Evolutionary conservation across 2,888 invertebrate species (phyloP).

Genomic region (Andrena camellia): DNA sequence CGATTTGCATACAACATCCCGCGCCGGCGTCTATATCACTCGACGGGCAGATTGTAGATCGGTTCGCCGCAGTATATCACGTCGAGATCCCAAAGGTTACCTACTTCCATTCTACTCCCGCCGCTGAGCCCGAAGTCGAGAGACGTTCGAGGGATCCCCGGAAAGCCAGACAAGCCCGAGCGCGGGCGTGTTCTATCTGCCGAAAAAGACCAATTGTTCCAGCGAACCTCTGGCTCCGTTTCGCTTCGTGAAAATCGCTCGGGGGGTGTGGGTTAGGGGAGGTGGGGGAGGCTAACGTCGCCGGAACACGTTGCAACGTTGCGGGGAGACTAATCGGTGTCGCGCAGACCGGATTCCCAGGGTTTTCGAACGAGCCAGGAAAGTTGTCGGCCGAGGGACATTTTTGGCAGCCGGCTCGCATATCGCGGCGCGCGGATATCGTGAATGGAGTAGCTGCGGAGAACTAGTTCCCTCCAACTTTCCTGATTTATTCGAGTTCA

Average conservation of each 20-base stretch:
- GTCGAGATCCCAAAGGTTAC: constrained; percentile 66
- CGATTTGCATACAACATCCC: constrained; percentile 67
- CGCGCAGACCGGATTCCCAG: constrained; percentile 20
- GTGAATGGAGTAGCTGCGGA: constrained; percentile 77
- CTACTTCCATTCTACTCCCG: constrained; percentile 58
- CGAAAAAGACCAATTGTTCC: constrained; percentile 51
- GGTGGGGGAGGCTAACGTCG: background rate
- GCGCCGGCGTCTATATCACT: constrained; percentile 51
- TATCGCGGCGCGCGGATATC: constrained; percentile 70
- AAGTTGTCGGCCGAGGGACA: constrained; percentile 73
- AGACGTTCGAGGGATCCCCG: constrained; percentile 42
- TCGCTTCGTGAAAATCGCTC: constrained; percentile 29
- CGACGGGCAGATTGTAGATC: constrained; percentile 66
- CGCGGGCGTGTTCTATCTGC: constrained; percentile 37
- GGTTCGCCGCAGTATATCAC: constrained; percentile 60
- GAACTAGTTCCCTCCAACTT: constrained; percentile 83
- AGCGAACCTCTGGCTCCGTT: background rate
- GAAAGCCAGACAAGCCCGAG: constrained; percentile 31
- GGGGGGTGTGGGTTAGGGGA: constrained; percentile 1
- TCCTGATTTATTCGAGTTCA: constrained; percentile 84
- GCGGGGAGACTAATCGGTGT: constrained; percentile 44
- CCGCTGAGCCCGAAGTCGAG: constrained; percentile 27
- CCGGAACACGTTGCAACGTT: constrained; percentile 15
- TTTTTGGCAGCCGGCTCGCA: constrained; percentile 77
- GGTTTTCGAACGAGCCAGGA: constrained; percentile 75